Evolutionary conservation across 1,140 invertebrate genomes (phyloP).

Genomic region (Achatina immaculata): DNA sequence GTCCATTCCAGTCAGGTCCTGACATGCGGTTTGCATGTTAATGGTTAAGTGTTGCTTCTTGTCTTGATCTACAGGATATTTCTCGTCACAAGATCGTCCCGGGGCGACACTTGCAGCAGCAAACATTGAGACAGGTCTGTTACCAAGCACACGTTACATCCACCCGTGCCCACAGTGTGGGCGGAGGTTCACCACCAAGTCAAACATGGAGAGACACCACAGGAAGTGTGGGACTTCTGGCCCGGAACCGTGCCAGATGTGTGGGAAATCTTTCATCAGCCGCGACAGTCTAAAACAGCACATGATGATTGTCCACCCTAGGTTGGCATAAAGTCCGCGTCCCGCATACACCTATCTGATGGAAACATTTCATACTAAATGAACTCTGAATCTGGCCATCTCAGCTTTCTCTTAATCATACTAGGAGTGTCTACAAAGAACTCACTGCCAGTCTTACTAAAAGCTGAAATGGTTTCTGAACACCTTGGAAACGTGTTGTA

Average conservation of each 20-base stretch:
- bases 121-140: background rate
- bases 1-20: background rate
- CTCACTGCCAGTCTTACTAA: too few relatives aligned
- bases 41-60: conserved; percentile 1
- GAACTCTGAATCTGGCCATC: too few relatives aligned
- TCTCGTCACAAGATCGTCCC: background rate
- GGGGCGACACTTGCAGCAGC: background rate
- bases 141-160: background rate
- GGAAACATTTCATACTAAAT: too few relatives aligned
- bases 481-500: too few relatives aligned
- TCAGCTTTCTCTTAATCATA: too few relatives aligned
- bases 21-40: background rate
- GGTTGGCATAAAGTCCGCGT: too few relatives aligned
- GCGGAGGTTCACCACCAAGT: conserved; percentile 15
- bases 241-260: background rate
- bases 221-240: conserved; percentile 7
- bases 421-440: too few relatives aligned
- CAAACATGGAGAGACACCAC: conserved; percentile 25
- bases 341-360: too few relatives aligned
- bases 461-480: too few relatives aligned
- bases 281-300: background rate
- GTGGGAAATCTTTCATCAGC: background rate
- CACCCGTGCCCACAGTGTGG: conserved; percentile 3
- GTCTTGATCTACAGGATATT: conserved; percentile 4
- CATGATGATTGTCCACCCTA: background rate